phyloP scores from a whole-genome alignment of 37 sponge, comb jelly and placozoan genomes.

The Beroe ovata region DNA sequence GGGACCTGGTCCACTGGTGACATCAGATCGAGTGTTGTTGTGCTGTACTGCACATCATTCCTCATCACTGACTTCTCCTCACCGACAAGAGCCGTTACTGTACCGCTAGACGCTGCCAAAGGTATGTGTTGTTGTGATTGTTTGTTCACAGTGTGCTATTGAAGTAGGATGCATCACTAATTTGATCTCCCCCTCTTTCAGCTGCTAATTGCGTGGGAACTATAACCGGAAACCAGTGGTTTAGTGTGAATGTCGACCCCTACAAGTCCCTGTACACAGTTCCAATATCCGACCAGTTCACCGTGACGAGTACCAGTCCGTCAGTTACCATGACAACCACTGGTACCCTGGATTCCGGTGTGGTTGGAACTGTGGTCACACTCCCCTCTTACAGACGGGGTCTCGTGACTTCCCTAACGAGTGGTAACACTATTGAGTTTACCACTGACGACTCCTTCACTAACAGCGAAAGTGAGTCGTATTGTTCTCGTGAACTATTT shows the following conservation, averaged over 20 bases:
- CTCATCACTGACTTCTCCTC: neutral
- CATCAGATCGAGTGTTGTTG: neutral
- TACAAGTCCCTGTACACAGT: neutral
- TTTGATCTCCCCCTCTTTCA: neutral
- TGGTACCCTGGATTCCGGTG: neutral
- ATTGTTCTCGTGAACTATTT: too few species aligned
- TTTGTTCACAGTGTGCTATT: too few species aligned
- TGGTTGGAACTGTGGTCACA: neutral
- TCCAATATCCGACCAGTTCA: neutral
- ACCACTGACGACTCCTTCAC: too few species aligned
- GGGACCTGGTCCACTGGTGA: neutral
- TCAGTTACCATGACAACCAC: neutral
- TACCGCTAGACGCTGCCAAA: neutral
- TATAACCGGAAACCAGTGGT: neutral
- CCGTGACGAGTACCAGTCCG: neutral
- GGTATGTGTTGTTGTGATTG: too few species aligned
- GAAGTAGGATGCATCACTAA: too few species aligned
- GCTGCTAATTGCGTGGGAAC: neutral
- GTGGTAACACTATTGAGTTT: neutral
- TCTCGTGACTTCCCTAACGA: neutral
- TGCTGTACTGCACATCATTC: conserved; percentile 41
- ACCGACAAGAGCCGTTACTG: neutral
- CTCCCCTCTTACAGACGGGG: neutral
- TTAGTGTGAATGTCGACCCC: conserved; percentile 16
- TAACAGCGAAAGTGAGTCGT: too few species aligned